phyloP scores from a whole-genome alignment of 2,888 invertebrate genomes.

The Entomobrya proxima region DNA sequence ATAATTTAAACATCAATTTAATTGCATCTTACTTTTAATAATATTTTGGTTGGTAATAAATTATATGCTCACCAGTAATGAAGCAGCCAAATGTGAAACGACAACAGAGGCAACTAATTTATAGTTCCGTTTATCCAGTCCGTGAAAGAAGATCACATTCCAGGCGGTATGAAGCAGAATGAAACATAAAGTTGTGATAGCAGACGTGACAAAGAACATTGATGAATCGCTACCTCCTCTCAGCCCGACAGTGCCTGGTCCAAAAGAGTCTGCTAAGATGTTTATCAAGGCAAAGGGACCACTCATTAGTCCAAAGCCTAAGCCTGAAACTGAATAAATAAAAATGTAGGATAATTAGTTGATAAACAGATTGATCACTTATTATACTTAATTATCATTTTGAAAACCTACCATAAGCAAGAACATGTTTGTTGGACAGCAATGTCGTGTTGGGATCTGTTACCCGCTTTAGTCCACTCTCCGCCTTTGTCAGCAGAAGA shows the following conservation, averaged over 20 bases:
- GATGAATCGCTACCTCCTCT: slow-evolving; percentile 80
- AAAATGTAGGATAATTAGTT: slow-evolving; percentile 6
- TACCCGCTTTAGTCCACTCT: slow-evolving; percentile 93
- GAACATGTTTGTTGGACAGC: slow-evolving; percentile 90
- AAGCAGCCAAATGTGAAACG: slow-evolving; percentile 87
- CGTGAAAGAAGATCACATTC: slow-evolving; percentile 94
- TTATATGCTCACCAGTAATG: slow-evolving; percentile 82
- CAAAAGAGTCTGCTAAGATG: slow-evolving; percentile 94
- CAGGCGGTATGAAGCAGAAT: slow-evolving; percentile 95
- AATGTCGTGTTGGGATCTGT: slow-evolving; percentile 85
- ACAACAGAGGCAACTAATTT: slow-evolving; percentile 85
- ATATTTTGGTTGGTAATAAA: too few relatives aligned
- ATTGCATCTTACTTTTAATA: too few relatives aligned
- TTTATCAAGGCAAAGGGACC: slow-evolving; percentile 96
- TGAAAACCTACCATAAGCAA: slow-evolving; percentile 92
- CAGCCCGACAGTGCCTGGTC: slow-evolving; percentile 94
- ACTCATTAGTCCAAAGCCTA: slow-evolving; percentile 97
- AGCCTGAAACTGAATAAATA: slow-evolving; percentile 85
- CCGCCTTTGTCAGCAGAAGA: slow-evolving; percentile 87
- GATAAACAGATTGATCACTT: neutral
- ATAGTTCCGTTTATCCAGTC: slow-evolving; percentile 86
- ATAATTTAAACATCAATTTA: too few relatives aligned
- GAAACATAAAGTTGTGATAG: slow-evolving; percentile 91
- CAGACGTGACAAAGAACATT: slow-evolving; percentile 90
- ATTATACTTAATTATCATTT: too few relatives aligned